Evolutionary conservation across 2,797 vertebrate genomes (phyloP).

Genomic region (Gadopsis marmoratus): DNA sequence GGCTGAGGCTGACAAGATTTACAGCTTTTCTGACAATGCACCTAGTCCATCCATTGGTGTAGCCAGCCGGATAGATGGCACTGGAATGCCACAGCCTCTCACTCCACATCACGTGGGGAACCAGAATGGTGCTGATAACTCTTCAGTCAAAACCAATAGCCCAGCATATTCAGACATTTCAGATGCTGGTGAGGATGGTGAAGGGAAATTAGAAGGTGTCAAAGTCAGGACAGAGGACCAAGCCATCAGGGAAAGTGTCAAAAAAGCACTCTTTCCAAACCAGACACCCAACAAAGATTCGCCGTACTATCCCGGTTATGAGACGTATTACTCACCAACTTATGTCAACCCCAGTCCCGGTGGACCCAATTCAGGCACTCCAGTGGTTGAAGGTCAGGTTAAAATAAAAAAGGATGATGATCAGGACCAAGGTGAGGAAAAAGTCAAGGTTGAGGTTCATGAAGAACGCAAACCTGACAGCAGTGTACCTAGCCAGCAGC

Average conservation of each 20-base stretch:
- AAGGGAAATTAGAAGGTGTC: slow-evolving; percentile 91
- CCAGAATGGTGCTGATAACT: slow-evolving; percentile 96
- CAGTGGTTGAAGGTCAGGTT: slow-evolving; percentile 85
- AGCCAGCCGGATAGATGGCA: slow-evolving; percentile 92
- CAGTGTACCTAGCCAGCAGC: slow-evolving; percentile 85
- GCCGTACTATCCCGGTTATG: slow-evolving; percentile 93
- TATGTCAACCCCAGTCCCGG: slow-evolving; percentile 95
- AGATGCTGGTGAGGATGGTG: slow-evolving; percentile 96
- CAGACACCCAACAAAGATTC: slow-evolving; percentile 94
- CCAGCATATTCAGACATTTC: slow-evolving; percentile 99
- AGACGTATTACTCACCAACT: slow-evolving; percentile 95
- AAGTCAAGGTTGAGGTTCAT: slow-evolving; percentile 90
- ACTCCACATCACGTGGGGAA: slow-evolving; percentile 92
- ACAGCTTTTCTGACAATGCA: slow-evolving; percentile 98
- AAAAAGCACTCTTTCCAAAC: slow-evolving; percentile 94
- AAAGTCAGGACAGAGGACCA: slow-evolving; percentile 94
- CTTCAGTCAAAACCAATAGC: slow-evolving; percentile 97
- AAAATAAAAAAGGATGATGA: slow-evolving; percentile 97
- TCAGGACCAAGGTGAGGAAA: slow-evolving; percentile 89
- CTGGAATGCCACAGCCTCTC: slow-evolving; percentile 90
- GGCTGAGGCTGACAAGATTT: slow-evolving; percentile 98
- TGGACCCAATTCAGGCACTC: slow-evolving; percentile 85
- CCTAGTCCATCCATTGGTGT: slow-evolving; percentile 96
- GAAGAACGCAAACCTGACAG: slow-evolving; percentile 95
- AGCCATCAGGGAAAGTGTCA: slow-evolving; percentile 92